Base-by-base conservation (phyloP, 1,140 invertebrate genomes). In the Drosophila lacteicornis region DNA sequence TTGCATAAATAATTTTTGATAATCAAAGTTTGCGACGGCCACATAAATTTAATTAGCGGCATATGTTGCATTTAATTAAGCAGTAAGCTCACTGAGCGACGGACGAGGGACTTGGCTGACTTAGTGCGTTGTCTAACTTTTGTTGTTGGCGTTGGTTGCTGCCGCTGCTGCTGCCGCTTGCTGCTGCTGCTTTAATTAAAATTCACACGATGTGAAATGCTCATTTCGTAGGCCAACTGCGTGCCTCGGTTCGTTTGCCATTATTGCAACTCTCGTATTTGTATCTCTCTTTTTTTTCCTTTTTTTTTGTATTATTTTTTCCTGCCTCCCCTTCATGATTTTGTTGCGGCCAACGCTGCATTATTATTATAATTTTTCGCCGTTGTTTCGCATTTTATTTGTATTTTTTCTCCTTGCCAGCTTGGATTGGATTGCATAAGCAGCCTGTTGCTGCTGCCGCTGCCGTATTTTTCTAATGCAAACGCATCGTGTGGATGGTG, bases 1-100 rank as follows among this genome's bases (percentile, higher is more conserved):
- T 88, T 88, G 85, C 85, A 88, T 88, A 88, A 88, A 88, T 88
- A 88, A 88, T 88, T 88, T 88, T 88, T 88, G 85, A 90, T 88
- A 88, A 88, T 88, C 85, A 88, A 79, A 83, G 83, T 79, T 85
- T 79, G 84, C 84, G 76, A 87, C 79, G 79, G 82, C 65, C 85
- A 90, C 84, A 88, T 88, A 88, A 90, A 88, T 88, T 88, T 88
- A 88, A 88, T 88, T 88, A 88, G 84, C 84, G 63, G 81, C 84
- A 88, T 88, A 90, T 90, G 84, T 83, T 88, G 84, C 78, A 88
- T 79, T 88, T 87, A 90, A 88, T 90, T 88, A 86, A 88, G 84
- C 85, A 88, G 84, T 80, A 88, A 87, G 85, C 83, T 80, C 83
- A 78, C 40, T 59, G 65, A 69, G 55, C 17, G 53, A 50, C 47